Conservation (phyloP, 2,113 vertebrate genomes). For the Oncorhynchus nerka region DNA sequence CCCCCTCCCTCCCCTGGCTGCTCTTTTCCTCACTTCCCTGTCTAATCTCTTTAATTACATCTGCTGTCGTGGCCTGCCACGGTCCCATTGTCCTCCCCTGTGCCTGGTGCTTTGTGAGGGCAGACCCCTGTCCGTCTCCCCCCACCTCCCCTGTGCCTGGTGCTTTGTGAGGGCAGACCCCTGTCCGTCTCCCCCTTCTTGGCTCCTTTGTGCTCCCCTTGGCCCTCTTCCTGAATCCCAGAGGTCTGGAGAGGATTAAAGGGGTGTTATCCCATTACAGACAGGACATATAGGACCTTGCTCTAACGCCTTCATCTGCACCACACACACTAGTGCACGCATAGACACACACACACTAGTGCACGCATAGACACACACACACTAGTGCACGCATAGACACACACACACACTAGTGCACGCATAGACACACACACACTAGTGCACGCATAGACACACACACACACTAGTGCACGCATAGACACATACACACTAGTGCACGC, state of each 20-base stretch:
- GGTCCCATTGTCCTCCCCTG: conserved; percentile 33
- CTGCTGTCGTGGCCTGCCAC: conserved; percentile 65
- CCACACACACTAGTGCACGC: conserved; percentile 30
- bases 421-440: neutral
- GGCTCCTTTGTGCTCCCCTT: conserved; percentile 54
- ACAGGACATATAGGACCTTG: conserved; percentile 49
- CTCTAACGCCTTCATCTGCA: conserved; percentile 59
- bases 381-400: neutral
- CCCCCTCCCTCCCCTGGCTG: conserved; percentile 5
- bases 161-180: conserved; percentile 67
- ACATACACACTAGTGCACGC: neutral
- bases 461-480: neutral
- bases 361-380: neutral
- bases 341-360: neutral
- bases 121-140: conserved; percentile 56
- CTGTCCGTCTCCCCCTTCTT: conserved; percentile 54
- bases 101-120: conserved; percentile 69
- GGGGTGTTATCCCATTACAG: conserved; percentile 78
- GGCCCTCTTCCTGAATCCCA: conserved; percentile 67
- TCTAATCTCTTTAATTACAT: conserved; percentile 81
- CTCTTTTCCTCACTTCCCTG: conserved; percentile 46
- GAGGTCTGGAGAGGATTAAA: conserved; percentile 78
- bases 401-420: no score
- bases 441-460: neutral
- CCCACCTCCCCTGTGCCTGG: conserved; percentile 41